Evolutionary conservation across 2,113 vertebrate species (phyloP).

Genomic region (Zosterops pallidus): DNA sequence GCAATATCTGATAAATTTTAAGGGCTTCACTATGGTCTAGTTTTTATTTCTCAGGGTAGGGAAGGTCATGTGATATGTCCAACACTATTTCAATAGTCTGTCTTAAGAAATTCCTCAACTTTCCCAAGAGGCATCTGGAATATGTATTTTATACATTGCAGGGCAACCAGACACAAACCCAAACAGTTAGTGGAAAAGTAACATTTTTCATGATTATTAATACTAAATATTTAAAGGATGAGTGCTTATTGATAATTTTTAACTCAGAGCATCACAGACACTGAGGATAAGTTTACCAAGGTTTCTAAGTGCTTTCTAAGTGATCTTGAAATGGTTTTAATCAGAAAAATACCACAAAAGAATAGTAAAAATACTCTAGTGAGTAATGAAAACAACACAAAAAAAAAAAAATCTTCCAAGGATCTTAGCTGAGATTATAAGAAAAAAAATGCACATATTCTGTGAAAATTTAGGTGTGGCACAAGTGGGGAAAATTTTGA

Average conservation of each 20-base stretch:
- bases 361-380: rapidly evolving
- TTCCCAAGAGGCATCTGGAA: neutral
- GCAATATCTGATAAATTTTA: neutral
- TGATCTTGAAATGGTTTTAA: neutral
- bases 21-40: neutral
- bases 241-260: neutral
- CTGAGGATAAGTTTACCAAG: neutral
- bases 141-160: neutral
- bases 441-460: rapidly evolving
- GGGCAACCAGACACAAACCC: neutral
- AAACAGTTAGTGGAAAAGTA: neutral
- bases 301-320: neutral
- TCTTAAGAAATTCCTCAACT: neutral
- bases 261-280: neutral
- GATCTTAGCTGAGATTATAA: neutral
- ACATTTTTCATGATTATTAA: neutral
- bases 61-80: neutral
- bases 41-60: neutral
- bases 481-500: neutral
- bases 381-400: neutral
- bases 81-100: neutral
- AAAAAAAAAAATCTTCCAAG: neutral
- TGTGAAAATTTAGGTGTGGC: neutral
- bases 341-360: neutral
- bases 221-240: neutral